Conservation (phyloP, 2,113 vertebrate genomes). For the Lepus americanus region DNA sequence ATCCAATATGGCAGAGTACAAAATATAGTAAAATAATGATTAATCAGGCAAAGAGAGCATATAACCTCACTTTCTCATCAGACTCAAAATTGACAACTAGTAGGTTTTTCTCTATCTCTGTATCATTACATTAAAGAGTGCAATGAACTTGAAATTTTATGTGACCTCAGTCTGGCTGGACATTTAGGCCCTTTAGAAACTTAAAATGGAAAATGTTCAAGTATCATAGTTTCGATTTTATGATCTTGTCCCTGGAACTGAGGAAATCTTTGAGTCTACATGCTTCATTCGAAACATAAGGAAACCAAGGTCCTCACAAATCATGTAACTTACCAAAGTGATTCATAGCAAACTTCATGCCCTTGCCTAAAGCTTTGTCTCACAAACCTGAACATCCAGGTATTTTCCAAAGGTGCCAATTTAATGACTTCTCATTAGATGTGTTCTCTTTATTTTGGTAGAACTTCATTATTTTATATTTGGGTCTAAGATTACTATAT, state of each 20-base stretch:
- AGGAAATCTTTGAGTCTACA: not conserved
- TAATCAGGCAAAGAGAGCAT: not conserved
- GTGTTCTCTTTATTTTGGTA: not conserved
- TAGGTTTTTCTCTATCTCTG: not conserved
- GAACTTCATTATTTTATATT: not conserved
- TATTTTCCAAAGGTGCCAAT: not conserved
- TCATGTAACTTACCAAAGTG: not conserved
- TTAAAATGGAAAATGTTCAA: not conserved
- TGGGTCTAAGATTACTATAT: not conserved
- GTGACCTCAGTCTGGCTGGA: not conserved
- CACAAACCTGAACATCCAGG: not conserved
- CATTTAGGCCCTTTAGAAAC: not conserved
- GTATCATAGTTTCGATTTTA: not conserved
- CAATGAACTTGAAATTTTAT: not conserved
- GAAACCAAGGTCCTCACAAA: constrained; percentile 10
- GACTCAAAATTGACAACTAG: not conserved
- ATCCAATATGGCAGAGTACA: not conserved
- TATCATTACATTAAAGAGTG: not conserved
- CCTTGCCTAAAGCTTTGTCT: not conserved
- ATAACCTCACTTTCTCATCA: not conserved
- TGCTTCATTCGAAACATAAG: constrained; percentile 21
- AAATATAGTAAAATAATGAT: not conserved
- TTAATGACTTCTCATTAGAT: not conserved
- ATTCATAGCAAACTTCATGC: not conserved
- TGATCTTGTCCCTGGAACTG: not conserved